Evolutionary conservation across 2,113 vertebrate genomes (phyloP), one percentile per base, ranked within the genome.

Genomic region (Elachura formosa): DNA sequence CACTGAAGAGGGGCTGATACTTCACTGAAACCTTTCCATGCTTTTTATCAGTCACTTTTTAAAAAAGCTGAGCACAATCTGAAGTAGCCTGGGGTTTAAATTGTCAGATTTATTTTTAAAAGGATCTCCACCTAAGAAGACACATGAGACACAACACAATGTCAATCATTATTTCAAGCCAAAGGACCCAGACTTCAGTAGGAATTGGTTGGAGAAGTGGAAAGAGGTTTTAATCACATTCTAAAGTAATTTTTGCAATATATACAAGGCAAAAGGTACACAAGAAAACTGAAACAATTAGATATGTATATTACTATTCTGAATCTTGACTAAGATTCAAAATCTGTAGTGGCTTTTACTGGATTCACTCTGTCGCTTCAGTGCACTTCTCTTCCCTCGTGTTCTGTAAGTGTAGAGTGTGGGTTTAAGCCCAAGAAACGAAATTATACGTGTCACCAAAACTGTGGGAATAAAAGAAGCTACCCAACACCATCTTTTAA

Each of bases 21-120:
- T 84, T 84, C 66, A 79, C 10, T 82, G 69, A 91, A 90, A 87
- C 68, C 48, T 84, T 77, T 11, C 5, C 31, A 88, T 61, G 26
- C 33, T 62, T 63, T 83, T 56, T 36, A 77, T 46, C 59, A 59
- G 71, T 41, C 88, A 48, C 74, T 85, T 82, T 61, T 68, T 14
- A 76, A 64, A 59, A 69, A 85, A 85, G 71, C 71, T 41, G 9
- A 76, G 72, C 69, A 62, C 45, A 84, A 66, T 84, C 58, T 73
- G 87, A 89, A 94, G 58, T 46, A 84, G 46, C 34, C 66, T 87
- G 62, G 14, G 19, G 38, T 89, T 69, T 91, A 89, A 87, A 78
- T 58, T 89, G 66, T 11, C 41, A 66, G 46, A 28, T 93, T 91
- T 89, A 64, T 89, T 84, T 97, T 92, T 94, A 79, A 92, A 94